These are phyloP conservation scores for Vombatus ursinus DNA, from an alignment of 2,113 vertebrate species.

Conservation along the genomic window DNA sequence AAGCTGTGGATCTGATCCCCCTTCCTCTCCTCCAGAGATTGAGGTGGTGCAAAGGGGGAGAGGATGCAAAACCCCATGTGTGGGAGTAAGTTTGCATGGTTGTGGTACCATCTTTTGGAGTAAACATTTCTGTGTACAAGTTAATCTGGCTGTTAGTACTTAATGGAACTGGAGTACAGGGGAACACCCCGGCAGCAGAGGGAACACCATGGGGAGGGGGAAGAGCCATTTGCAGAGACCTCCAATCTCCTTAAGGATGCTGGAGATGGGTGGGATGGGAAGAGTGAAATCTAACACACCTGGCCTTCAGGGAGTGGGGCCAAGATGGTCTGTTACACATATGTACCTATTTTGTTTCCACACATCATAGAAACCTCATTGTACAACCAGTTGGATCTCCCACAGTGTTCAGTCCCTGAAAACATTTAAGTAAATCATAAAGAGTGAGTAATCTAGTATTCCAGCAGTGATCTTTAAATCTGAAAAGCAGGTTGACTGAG, in stretches of 20 bases:
- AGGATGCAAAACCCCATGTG: neutral
- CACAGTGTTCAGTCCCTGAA: neutral
- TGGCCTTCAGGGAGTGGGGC: neutral
- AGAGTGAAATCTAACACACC: neutral
- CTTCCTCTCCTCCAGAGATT: neutral
- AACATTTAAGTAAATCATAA: neutral
- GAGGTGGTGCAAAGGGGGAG: neutral
- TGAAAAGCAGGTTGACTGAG: neutral
- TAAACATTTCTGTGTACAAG: neutral
- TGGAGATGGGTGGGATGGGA: neutral
- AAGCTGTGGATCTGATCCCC: neutral
- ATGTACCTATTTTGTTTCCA: neutral
- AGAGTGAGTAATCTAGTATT: neutral
- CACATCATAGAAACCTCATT: neutral
- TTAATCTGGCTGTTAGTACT: neutral
- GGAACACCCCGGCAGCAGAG: neutral
- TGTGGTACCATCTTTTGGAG: neutral
- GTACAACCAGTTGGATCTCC: neutral
- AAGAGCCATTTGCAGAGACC: neutral
- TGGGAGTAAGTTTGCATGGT: neutral
- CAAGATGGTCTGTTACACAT: neutral
- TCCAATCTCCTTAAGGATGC: neutral
- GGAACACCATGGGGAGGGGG: neutral
- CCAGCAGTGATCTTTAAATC: neutral
- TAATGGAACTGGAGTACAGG: neutral